Evolutionary conservation across 1,140 invertebrate genomes (phyloP), one percentile per base, ranked within the genome.

Genomic region (Antheraea pernyi): DNA sequence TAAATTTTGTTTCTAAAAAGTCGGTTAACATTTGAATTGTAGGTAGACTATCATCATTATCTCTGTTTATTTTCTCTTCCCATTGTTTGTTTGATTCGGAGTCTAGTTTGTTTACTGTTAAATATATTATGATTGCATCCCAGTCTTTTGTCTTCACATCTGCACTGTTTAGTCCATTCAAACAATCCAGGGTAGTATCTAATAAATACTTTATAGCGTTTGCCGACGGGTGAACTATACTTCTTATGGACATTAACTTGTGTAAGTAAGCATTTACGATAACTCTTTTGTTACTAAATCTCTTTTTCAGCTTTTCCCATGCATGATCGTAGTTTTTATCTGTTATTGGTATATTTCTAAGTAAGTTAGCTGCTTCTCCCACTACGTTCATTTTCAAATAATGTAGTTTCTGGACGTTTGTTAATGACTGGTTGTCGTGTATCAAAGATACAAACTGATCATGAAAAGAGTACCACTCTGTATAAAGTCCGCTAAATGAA

Each of bases 181-280:
- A 59, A 71, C 74, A 79, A 62, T 79, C 72, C 36, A 60, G 65
- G 16, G 77, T 76, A 18, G 70, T 71, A 66, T 79, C 72, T 65
- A 76, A 59, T 11, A 76, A 46, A 53, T 71, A 48, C 67, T n/a
- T n/a, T n/a, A n/a, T n/a, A n/a, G n/a, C n/a, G n/a, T n/a, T n/a
- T n/a, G n/a, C n/a, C n/a, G n/a, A n/a, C n/a, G n/a, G n/a, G n/a
- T n/a, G n/a, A n/a, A n/a, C n/a, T n/a, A n/a, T n/a, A n/a, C n/a
- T n/a, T 77, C 77, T 58, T 77, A 75, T 73, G 53, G n/a, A 53
- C 60, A 78, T 75, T 59, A 78, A 70, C 30, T 65, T 65, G 19
- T 67, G 67, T 19, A 67, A 59, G 19, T 53, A 67, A 58, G 30
- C 39, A 53, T 65, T 62, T 0, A 59, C 67, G 19, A 67, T 62